A percentile compares a stretch with the other conserved stretches of the same genome.
Evolutionary conservation across 1,140 invertebrate genomes (phyloP).

Genomic region (Choristoneura fumiferana): DNA sequence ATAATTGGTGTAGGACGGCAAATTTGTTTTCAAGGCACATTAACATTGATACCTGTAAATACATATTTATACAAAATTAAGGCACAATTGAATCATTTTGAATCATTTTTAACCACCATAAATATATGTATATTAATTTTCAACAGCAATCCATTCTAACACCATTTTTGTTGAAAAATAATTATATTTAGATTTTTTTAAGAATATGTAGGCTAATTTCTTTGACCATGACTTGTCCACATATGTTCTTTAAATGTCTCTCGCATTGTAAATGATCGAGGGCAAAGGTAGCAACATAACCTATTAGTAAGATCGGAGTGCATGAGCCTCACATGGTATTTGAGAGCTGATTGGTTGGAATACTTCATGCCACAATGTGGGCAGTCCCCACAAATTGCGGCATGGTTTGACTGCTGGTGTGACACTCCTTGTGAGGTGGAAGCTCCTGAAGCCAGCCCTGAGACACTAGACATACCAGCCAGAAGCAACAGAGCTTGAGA

Average conservation of each 20-base stretch:
- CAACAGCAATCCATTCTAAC: not conserved
- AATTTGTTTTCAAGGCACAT: conserved; percentile 7
- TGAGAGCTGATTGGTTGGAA: conserved; percentile 83
- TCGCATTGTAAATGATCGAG: conserved; percentile 81
- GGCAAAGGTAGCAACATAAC: conserved; percentile 83
- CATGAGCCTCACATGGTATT: conserved; percentile 84
- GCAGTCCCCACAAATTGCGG: conserved; percentile 81
- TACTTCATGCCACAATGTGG: conserved; percentile 83
- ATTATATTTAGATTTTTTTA: not conserved
- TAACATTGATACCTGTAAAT: not conserved
- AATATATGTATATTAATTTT: not conserved
- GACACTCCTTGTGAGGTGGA: conserved; percentile 58
- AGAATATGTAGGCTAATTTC: conserved; percentile 73
- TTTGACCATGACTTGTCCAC: conserved; percentile 81
- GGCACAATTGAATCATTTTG: conserved; percentile 12
- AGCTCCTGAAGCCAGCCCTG: conserved; percentile 47
- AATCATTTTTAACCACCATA: conserved; percentile 13
- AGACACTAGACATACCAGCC: conserved; percentile 62
- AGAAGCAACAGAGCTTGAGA: conserved; percentile 62
- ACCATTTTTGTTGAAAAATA: no score
- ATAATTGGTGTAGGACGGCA: conserved; percentile 7
- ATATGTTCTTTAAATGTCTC: conserved; percentile 83
- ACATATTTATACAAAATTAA: conserved; percentile 4
- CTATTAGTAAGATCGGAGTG: conserved; percentile 83
- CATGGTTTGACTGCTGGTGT: conserved; percentile 76